phyloP scores from a whole-genome alignment of 2,113 vertebrate species.

The Lycocorax pyrrhopterus region DNA sequence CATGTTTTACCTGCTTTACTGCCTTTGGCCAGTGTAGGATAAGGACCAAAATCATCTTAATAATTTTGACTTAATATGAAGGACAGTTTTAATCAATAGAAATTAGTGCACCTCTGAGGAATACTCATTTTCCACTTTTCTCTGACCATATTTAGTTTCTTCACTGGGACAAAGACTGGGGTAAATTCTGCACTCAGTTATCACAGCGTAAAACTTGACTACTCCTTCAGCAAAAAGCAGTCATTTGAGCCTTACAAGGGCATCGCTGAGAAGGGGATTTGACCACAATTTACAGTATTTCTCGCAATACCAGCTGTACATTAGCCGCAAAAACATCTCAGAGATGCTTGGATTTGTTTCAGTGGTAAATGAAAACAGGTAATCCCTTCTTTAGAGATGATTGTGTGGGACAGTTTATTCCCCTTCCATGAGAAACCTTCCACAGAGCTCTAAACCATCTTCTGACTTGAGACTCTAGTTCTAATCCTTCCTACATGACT shows the following conservation, averaged over 20 bases:
- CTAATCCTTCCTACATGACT: conserved; percentile 36
- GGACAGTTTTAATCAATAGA: background rate
- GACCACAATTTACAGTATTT: background rate
- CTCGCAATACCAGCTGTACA: background rate
- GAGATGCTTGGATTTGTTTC: background rate
- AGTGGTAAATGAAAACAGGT: conserved; percentile 25
- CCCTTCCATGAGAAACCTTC: background rate
- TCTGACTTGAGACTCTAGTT: background rate
- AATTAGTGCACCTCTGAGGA: background rate
- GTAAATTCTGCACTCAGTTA: background rate
- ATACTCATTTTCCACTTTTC: background rate
- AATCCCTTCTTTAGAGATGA: conserved; percentile 3
- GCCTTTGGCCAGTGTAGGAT: background rate
- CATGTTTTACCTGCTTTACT: background rate
- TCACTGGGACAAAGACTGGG: background rate
- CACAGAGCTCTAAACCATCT: background rate
- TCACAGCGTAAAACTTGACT: background rate
- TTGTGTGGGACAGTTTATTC: background rate
- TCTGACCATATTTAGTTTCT: background rate
- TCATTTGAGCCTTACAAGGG: background rate
- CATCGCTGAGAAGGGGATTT: background rate
- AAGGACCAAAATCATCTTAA: background rate
- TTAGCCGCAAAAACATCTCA: conserved; percentile 26
- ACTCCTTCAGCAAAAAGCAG: background rate
- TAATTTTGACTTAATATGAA: background rate